These are phyloP conservation scores for Caretta caretta DNA, from an alignment of 2,113 vertebrate species.

Conservation along the genomic window DNA sequence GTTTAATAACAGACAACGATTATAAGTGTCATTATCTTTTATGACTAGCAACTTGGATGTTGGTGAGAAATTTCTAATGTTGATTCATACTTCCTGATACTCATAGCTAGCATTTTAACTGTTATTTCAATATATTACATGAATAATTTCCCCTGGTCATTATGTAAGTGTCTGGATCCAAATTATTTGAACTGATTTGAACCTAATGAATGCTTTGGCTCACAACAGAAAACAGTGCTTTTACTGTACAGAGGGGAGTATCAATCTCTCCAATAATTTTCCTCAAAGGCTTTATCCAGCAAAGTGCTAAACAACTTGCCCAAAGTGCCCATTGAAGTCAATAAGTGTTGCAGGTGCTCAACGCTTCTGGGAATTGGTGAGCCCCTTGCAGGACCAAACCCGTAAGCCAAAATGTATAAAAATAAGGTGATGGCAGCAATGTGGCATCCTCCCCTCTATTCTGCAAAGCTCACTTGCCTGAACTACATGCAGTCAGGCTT, in stretches of 20 bases:
- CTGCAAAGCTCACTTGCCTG: too few species aligned
- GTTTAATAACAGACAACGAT: slow-evolving; percentile 55
- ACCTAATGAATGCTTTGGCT: neutral
- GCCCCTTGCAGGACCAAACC: neutral
- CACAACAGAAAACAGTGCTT: neutral
- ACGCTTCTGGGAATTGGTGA: neutral
- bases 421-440: too few species aligned
- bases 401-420: neutral
- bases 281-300: neutral
- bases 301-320: neutral
- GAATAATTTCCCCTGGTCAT: slow-evolving; percentile 28
- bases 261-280: neutral
- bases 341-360: neutral
- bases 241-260: neutral
- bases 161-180: slow-evolving; percentile 45
- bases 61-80: slow-evolving; percentile 69
- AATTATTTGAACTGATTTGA: slow-evolving; percentile 26
- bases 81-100: slow-evolving; percentile 78
- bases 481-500: too few species aligned
- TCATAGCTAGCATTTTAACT: slow-evolving; percentile 34
- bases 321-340: neutral
- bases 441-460: too few species aligned
- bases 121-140: slow-evolving; percentile 22
- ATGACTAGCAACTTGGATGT: slow-evolving; percentile 52
- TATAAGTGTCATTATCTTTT: slow-evolving; percentile 54